These are phyloP conservation scores for Hoplodrina blanda DNA, from an alignment of 2,888 invertebrate genomes.

Conservation along the genomic window DNA sequence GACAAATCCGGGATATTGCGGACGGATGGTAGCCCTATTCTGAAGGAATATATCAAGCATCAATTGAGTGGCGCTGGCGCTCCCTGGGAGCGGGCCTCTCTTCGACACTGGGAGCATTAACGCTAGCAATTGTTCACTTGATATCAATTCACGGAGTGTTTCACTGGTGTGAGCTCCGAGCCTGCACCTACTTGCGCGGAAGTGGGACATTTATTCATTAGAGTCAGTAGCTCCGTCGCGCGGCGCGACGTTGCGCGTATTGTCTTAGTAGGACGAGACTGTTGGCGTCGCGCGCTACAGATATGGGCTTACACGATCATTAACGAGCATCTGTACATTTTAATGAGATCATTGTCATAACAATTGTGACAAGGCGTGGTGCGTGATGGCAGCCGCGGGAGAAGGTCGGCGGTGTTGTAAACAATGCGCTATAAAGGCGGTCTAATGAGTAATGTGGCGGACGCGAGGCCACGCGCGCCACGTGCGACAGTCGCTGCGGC, in stretches of 20 bases:
- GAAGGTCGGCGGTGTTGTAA: constrained; percentile 24
- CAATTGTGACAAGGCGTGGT: neutral
- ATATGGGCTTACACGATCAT: constrained; percentile 25
- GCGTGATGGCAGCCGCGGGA: neutral
- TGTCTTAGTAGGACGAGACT: neutral
- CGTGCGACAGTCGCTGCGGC: neutral
- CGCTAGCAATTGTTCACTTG: constrained; percentile 43
- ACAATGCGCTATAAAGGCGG: constrained; percentile 47
- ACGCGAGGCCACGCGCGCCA: neutral
- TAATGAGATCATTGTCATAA: constrained; percentile 15
- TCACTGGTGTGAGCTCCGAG: too few species aligned
- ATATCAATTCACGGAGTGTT: neutral
- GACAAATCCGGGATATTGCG: too few species aligned
- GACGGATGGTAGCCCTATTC: too few species aligned
- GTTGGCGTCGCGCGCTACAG: neutral
- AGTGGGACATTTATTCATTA: constrained; percentile 21
- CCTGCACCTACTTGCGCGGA: constrained; percentile 8
- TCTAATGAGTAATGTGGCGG: constrained; percentile 1
- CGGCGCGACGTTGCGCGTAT: neutral
- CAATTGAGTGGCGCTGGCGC: neutral
- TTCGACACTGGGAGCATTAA: neutral
- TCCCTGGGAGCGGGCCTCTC: neutral
- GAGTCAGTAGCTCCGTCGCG: neutral
- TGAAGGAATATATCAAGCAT: neutral
- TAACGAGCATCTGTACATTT: constrained; percentile 17